phyloP scores from a whole-genome alignment of 2,888 invertebrate species.

The Urechis unicinctus region DNA sequence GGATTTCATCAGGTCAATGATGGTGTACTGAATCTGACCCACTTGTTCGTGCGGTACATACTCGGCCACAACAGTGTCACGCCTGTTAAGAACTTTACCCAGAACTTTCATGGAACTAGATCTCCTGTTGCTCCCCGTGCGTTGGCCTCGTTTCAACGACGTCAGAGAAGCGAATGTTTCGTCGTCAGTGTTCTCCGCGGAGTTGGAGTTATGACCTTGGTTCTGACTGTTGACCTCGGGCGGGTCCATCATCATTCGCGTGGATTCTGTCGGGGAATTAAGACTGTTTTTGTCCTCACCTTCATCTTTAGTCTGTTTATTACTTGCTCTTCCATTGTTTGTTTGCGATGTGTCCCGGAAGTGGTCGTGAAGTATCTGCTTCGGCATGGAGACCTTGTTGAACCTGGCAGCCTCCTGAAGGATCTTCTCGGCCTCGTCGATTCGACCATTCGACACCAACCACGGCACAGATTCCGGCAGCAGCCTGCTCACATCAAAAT shows the following conservation, averaged over 20 bases:
- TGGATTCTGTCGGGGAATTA: not conserved
- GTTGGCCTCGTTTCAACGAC: too few species aligned
- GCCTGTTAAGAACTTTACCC: too few species aligned
- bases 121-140: too few species aligned
- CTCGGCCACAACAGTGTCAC: too few species aligned
- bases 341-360: not conserved
- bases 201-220: too few species aligned
- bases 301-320: not conserved
- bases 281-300: not conserved
- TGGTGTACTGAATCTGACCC: slow-evolving; percentile 3
- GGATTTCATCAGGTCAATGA: slow-evolving; percentile 14
- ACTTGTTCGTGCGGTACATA: too few species aligned
- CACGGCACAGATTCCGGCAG: slow-evolving; percentile 18
- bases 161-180: too few species aligned
- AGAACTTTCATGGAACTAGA: too few species aligned
- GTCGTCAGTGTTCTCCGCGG: too few species aligned
- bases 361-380: not conserved
- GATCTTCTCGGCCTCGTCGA: slow-evolving; percentile 16
- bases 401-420: slow-evolving; percentile 9
- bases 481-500: too few species aligned
- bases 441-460: slow-evolving; percentile 15
- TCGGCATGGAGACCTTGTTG: slow-evolving; percentile 6
- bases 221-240: too few species aligned
- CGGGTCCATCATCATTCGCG: too few species aligned
- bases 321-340: not conserved